phyloP scores from a whole-genome alignment of 2,113 vertebrate genomes.

The Etheostoma cragini region DNA sequence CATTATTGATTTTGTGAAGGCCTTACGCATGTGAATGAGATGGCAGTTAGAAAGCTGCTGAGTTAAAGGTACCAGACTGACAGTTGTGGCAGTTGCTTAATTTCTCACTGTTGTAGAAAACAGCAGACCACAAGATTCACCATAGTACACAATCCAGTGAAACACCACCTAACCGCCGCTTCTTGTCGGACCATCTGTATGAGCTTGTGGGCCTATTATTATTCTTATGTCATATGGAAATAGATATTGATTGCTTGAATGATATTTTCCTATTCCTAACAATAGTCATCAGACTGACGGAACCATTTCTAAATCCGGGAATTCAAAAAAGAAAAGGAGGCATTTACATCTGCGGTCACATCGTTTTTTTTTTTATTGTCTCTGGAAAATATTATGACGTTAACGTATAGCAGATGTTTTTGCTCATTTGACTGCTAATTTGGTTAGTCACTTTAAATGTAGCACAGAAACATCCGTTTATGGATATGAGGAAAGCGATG shows the following conservation, averaged over 20 bases:
- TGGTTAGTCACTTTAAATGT: conserved; percentile 85
- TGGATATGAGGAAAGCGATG: conserved; percentile 71
- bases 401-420: conserved; percentile 86
- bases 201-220: conserved; percentile 76
- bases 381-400: conserved; percentile 76
- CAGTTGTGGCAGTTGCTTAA: conserved; percentile 79
- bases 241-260: conserved; percentile 81
- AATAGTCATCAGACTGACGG: conserved; percentile 80
- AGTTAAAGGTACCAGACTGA: conserved; percentile 49
- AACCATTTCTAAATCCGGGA: conserved; percentile 79
- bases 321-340: conserved; percentile 86
- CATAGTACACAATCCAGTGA: conserved; percentile 26
- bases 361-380: conserved; percentile 80
- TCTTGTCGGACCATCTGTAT: conserved; percentile 68
- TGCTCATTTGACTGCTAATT: conserved; percentile 96
- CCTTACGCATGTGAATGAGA: conserved; percentile 17
- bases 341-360: conserved; percentile 90
- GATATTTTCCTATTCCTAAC: conserved; percentile 90
- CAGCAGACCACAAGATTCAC: conserved; percentile 57
- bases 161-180: conserved; percentile 72
- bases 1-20: background rate
- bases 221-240: conserved; percentile 84
- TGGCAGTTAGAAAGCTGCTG: conserved; percentile 41
- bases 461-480: conserved; percentile 76
- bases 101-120: conserved; percentile 31